phyloP scores from a whole-genome alignment of 92 coral and sea anemone genomes.

The Siderastrea siderea region DNA sequence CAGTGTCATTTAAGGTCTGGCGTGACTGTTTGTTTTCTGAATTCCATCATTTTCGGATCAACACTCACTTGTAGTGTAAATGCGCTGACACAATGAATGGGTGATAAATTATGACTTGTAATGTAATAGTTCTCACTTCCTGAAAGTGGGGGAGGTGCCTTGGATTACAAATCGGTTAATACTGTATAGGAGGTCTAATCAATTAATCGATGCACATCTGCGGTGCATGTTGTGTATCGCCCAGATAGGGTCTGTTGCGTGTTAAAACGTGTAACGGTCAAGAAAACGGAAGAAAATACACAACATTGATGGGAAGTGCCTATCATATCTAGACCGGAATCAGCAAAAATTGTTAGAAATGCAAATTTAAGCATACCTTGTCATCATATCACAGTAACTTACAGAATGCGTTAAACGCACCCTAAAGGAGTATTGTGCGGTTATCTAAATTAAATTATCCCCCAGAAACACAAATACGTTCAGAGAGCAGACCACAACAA shows the following conservation, averaged over 20 bases:
- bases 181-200: conserved; percentile 27
- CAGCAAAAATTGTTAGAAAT: too few relatives aligned
- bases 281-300: not conserved
- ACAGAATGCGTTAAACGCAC: too few relatives aligned
- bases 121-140: conserved; percentile 41
- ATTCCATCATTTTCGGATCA: conserved; percentile 34
- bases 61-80: conserved; percentile 11
- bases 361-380: too few relatives aligned
- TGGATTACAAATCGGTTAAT: conserved; percentile 32
- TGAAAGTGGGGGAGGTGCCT: conserved; percentile 44
- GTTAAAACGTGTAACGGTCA: not conserved
- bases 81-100: conserved; percentile 49
- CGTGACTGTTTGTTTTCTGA: not conserved
- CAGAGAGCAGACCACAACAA: too few relatives aligned
- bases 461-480: too few relatives aligned
- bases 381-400: too few relatives aligned
- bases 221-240: not conserved
- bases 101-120: conserved; percentile 39
- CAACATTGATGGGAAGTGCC: too few relatives aligned
- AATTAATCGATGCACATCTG: conserved; percentile 14
- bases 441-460: too few relatives aligned
- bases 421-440: too few relatives aligned
- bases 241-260: not conserved
- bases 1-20: not conserved
- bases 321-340: too few relatives aligned